phyloP scores from a whole-genome alignment of 2,113 vertebrate species.

The Machaerirhynchus nigripectus region DNA sequence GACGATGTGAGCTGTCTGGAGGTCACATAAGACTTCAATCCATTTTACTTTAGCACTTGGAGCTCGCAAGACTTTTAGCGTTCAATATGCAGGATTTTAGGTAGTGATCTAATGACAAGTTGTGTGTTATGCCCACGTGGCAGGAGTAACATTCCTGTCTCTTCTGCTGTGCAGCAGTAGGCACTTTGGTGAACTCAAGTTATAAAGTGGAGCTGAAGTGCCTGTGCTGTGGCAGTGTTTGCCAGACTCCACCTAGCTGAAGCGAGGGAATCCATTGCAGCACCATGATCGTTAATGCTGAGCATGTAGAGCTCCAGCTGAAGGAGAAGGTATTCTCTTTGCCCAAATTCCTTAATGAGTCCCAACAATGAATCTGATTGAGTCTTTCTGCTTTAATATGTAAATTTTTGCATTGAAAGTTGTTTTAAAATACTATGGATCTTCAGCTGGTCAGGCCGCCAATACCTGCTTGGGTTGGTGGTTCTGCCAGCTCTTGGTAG shows the following conservation, averaged over 20 bases:
- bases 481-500: not conserved
- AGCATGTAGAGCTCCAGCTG: not conserved
- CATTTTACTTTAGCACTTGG: not conserved
- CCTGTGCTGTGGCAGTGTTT: not conserved
- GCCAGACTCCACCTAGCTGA: not conserved
- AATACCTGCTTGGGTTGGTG: not conserved
- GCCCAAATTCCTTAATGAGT: not conserved
- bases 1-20: not conserved
- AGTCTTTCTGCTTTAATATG: not conserved
- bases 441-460: not conserved
- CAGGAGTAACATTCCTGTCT: not conserved
- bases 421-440: not conserved
- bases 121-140: not conserved
- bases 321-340: not conserved
- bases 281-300: accelerated
- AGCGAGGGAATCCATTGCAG: not conserved
- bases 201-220: not conserved
- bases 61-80: not conserved
- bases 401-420: not conserved
- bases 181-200: not conserved
- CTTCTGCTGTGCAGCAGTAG: not conserved
- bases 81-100: not conserved
- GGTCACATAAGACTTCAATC: not conserved
- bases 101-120: not conserved
- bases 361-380: not conserved